Base-by-base conservation (phyloP, 37 sponge, comb jelly and placozoan species). In the Hormiphora californensis region DNA sequence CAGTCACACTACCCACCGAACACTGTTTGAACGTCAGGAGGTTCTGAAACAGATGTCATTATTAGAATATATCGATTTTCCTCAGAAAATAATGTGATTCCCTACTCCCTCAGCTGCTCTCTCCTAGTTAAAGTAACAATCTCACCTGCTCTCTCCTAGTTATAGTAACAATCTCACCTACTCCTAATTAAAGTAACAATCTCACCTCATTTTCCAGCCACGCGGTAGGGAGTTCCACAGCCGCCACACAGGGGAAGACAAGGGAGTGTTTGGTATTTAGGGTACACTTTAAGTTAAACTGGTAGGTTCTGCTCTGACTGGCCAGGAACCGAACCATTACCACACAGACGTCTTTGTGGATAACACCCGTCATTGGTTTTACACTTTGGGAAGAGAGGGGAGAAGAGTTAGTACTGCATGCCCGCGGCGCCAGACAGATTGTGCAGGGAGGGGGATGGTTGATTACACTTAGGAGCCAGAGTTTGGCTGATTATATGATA, bases 21-120 rank as follows among this genome's bases (percentile, higher is more conserved):
- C 93, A 91, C 22, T 93, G 95, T 87, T 63, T 92, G 88, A 94
- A 94, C 73, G 40, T 91, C 67, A 94, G 59, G 25, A 54, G 55
- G 4, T 92, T 89, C 92, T 92, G 54, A 8, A 31, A 27, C 40
- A 54, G 59, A 2, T 54, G 0, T 17, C 17, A 0, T 15, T 49
- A 49, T 17, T 49, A 49, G 53, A 17, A 15, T 9, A 15, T 49
- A 15, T n/a, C n/a, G n/a, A n/a, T n/a, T n/a, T n/a, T n/a, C n/a
- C n/a, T n/a, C n/a, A n/a, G n/a, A n/a, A n/a, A n/a, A n/a, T n/a
- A n/a, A n/a, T n/a, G n/a, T n/a, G n/a, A n/a, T n/a, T n/a, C n/a
- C n/a, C n/a, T n/a, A n/a, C n/a, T n/a, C n/a, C n/a, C n/a, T n/a
- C n/a, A n/a, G n/a, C n/a, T n/a, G n/a, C n/a, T n/a, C n/a, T n/a